Base-by-base conservation (phyloP, 37 sponge, comb jelly and placozoan genomes). In the Mnemiopsis leidyi region DNA sequence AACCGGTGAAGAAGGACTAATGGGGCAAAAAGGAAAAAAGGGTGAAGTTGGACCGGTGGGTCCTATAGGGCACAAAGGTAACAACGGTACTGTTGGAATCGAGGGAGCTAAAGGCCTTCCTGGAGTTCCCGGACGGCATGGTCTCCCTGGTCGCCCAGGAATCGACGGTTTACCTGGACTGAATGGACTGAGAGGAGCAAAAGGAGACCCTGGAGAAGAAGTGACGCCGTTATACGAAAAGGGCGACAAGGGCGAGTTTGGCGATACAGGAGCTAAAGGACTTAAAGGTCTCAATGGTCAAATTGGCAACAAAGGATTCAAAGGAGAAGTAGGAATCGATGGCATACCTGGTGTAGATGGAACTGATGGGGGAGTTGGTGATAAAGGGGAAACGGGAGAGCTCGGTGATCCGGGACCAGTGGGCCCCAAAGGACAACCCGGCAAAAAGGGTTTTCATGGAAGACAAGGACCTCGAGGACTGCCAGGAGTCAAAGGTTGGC, bases 91-190 rank as follows among this genome's bases (percentile, higher is more conserved):
- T 26, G 3, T 5, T 23, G 90, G 67, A 0, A 2, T 40, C 0
- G 61, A 26, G 0, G 90, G 90, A 85, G 90, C 13, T 1, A 39
- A 2, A 39, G 90, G 90, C 0, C 38, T 35, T 25, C 32, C 26
- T 18, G 90, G 90, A 1, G 29, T 23, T 18, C 90, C 48, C 23
- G 90, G 90, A 39, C 39, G 61, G 0, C 90, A 85, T 85, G 90
- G 90, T 5, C 38, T 85, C 61, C 90, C 90, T 13, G 90, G 90
- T 38, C 40, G 39, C 5, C 90, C 32, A 40, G 90, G 90, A 2
- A 23, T 40, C 23, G 24, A 37, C 1, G 90, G 90, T 40, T 1
- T 85, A 21, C 90, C 90, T 21, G 90, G 90, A 21, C 9, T 38
- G 29, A 40, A 38, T 3, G 90, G 90, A 32, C 35, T 85, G 26